A percentile compares a stretch with the other conserved stretches of the same genome.
These are phyloP conservation scores for Etheostoma spectabile DNA, from an alignment of 2,113 vertebrate genomes.

Conservation along the genomic window DNA sequence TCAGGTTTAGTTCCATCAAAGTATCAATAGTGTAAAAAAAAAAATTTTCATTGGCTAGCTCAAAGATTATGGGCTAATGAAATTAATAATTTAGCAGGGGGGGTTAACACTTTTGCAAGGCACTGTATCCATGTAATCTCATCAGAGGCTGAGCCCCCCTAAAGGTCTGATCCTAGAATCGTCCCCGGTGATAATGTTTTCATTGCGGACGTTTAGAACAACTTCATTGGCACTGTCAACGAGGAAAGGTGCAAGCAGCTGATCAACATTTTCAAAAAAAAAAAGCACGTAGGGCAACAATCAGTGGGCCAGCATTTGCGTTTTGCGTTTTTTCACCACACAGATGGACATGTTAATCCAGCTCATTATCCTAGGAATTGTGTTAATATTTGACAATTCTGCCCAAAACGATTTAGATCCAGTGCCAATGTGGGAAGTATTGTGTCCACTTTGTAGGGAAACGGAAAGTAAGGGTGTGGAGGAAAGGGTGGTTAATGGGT, in stretches of 20 bases:
- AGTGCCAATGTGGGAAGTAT: background rate
- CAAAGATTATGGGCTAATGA: too few species aligned
- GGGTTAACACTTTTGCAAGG: too few species aligned
- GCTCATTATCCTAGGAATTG: background rate
- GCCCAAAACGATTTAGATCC: background rate
- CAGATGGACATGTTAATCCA: slow-evolving; percentile 4
- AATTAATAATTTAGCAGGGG: too few species aligned
- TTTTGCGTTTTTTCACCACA: background rate
- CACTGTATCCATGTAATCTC: too few species aligned
- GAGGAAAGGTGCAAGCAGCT: slow-evolving; percentile 1
- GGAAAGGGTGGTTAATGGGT: background rate
- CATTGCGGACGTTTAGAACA: background rate
- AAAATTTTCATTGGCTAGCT: too few species aligned
- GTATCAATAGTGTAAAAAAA: too few species aligned
- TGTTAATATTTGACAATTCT: background rate
- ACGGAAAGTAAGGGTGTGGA: background rate
- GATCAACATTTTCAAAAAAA: background rate
- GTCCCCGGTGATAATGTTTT: background rate
- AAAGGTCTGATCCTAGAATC: too few species aligned
- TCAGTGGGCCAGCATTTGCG: background rate
- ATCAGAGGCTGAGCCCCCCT: too few species aligned
- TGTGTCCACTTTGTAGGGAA: background rate
- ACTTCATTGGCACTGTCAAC: background rate
- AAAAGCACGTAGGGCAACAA: background rate
- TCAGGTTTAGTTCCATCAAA: too few species aligned